Base-by-base conservation (phyloP, 35 echinoderm and acorn worm genomes). In the Apostichopus japonicus region DNA sequence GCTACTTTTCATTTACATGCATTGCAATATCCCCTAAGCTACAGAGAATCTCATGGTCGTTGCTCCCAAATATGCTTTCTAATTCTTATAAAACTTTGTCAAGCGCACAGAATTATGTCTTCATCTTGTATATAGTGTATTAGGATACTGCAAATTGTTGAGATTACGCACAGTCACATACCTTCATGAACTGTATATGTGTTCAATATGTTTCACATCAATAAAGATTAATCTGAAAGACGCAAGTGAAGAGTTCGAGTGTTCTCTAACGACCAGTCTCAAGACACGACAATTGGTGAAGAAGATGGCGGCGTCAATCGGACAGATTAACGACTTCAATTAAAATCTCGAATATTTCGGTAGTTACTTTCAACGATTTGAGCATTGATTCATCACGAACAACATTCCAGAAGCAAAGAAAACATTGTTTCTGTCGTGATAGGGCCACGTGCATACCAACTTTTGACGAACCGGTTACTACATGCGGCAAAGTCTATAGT, bases 351-450 rank as follows among this genome's bases (percentile, higher is more conserved):
- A 77, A 13, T 19, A 77, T 77, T 77, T 13, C 73, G 73, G 73
- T 77, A 77, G 73, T 77, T 77, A 17, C 25, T 19, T 77, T 77
- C 6, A 77, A 77, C 73, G 16, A 14, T 77, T 77, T 77, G 73
- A 77, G 73, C 16, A 77, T 19, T 77, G 73, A 15, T 24, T 77
- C 16, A 77, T 77, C 73, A 7, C 16, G 8, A 77, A 10, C 73
- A 77, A 77, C 16, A 15, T 77, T 77, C 8, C 10, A 10, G 73
- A 77, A 77, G 73, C 73, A 9, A 77, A 77, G 73, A 33, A 33
- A 1, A 44, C 33, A 44, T 77, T 19, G 9, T 77, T 10, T 77
- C 25, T 19, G n/a, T 21, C 67, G n/a, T 77, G 73, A 77, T 77
- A 22, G 73, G 73, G 10, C 73, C 8, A 77, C 73, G 25, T 24